Evolutionary conservation across 2,797 vertebrate species (phyloP).

Genomic region (Ciconia nigra): DNA sequence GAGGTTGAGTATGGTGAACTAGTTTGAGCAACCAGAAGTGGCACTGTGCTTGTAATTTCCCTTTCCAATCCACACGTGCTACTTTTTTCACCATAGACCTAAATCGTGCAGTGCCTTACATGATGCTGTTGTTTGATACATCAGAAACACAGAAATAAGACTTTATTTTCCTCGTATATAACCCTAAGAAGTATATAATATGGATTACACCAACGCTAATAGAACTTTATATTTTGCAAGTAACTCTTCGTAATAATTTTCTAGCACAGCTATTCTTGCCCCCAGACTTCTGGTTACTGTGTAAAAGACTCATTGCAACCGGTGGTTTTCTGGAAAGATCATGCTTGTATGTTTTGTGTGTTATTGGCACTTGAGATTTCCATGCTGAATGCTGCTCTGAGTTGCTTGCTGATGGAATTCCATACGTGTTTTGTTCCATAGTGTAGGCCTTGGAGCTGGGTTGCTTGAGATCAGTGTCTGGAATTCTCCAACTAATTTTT

Average conservation of each 20-base stretch:
- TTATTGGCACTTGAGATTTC: neutral
- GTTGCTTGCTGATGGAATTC: neutral
- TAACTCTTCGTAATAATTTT: neutral
- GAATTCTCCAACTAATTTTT: neutral
- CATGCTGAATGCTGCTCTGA: neutral
- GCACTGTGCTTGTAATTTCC: neutral
- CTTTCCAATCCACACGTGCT: rapidly evolving
- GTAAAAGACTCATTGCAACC: rapidly evolving
- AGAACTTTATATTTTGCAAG: neutral
- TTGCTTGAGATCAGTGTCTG: neutral
- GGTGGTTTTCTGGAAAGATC: neutral
- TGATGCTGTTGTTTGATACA: neutral
- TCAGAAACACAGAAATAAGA: neutral
- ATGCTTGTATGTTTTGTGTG: neutral
- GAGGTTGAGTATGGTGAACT: neutral
- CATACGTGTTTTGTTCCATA: neutral
- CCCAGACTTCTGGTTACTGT: neutral
- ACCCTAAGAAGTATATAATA: neutral
- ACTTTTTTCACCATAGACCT: rapidly evolving
- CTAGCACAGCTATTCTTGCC: neutral
- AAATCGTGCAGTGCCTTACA: neutral
- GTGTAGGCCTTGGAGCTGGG: rapidly evolving
- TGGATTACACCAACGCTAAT: neutral
- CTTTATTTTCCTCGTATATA: neutral
- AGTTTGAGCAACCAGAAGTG: neutral